Base-by-base conservation (phyloP, 2,113 vertebrate genomes). In the Amblyornis subalaris region DNA sequence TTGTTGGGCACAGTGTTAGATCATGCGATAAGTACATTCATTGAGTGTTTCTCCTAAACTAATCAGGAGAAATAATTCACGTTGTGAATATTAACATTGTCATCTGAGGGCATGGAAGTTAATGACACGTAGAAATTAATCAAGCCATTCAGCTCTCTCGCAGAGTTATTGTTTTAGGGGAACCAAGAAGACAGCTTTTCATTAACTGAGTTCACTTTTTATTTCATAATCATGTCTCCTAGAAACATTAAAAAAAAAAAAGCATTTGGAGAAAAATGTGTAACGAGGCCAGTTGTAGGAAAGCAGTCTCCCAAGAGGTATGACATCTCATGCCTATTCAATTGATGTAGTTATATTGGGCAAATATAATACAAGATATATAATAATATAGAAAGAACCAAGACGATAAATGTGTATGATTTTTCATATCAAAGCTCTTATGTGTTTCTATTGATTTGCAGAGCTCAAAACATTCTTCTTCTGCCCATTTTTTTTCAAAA, bases 391-490 rank as follows among this genome's bases (percentile, higher is more conserved):
- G 71, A 58, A 86, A 65, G 12, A 82, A 60, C 12, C 12, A 35
- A 66, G 80, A 58, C 19, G 33, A 66, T 70, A 36, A 58, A 51
- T 36, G 33, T 14, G 1, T 36, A 54, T n/a, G 14, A 40, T 70
- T 93, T 79, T 70, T 94, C 36, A 58, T 55, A 66, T 82, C 86
- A 91, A 53, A 94, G 40, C 48, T 97, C 77, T 51, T 78, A 85
- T 88, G 76, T 66, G 28, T 84, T 91, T 85, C 54, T 69, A 81
- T 64, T 89, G 79, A 97, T 94, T 97, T 97, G 94, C 95, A 97
- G 96, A 96, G 73, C 69, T 95, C 53, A 85, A 94, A 97, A 96
- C 91, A 95, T 85, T 93, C 70, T 93, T 97, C 96, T 96, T 79
- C 28, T 67, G 31, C 62, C 71, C 26, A 45, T 72, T 81, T 89